Conservation (phyloP, 2,113 vertebrate species). For the Neotragus moschatus region DNA sequence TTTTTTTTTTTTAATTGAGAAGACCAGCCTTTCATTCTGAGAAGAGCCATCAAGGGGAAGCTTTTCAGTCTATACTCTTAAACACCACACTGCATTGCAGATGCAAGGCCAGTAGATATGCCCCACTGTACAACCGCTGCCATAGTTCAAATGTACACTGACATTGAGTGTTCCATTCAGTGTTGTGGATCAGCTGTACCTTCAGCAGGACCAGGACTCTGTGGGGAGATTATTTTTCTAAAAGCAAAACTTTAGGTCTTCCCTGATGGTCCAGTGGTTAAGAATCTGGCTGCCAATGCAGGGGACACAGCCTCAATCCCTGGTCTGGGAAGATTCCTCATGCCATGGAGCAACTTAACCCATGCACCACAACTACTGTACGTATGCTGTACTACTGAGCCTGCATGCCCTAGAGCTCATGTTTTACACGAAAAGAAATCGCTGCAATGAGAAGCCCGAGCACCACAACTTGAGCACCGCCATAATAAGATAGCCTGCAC, state of each 20-base stretch:
- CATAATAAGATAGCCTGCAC: not conserved
- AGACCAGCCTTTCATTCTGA: not conserved
- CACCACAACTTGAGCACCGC: not conserved
- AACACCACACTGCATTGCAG: not conserved
- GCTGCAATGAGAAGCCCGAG: not conserved
- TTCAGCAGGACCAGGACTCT: not conserved
- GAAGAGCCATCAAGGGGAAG: not conserved
- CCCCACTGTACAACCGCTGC: not conserved
- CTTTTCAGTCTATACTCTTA: not conserved
- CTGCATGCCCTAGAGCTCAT: not conserved
- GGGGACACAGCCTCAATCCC: not conserved
- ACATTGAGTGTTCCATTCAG: not conserved
- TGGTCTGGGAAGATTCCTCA: not conserved
- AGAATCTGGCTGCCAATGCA: not conserved
- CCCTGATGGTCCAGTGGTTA: not conserved
- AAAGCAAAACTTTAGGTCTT: not conserved
- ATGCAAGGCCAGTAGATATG: not conserved
- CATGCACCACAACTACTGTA: fast-evolving
- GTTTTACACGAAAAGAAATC: fast-evolving
- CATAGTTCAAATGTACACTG: not conserved
- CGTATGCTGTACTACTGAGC: not conserved
- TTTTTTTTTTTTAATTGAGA: not conserved
- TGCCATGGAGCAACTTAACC: not conserved
- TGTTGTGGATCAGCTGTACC: not conserved
- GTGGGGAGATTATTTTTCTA: not conserved